Evolutionary conservation across 2,888 invertebrate species (phyloP).

Genomic region (Thymelicus acteon): DNA sequence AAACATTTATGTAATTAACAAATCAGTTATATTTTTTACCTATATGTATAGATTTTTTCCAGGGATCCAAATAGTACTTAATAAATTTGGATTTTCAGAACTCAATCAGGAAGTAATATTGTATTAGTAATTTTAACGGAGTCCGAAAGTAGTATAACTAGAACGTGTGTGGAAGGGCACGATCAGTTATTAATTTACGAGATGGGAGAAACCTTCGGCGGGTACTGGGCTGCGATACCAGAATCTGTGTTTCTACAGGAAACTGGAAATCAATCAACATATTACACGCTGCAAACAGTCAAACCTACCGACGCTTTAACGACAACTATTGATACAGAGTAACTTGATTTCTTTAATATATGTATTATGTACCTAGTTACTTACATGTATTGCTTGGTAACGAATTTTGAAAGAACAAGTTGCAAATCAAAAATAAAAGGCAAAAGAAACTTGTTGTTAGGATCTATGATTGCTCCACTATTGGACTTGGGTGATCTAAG

Average conservation of each 20-base stretch:
- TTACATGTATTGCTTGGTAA: too few species aligned
- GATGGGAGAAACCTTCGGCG: conserved; percentile 72
- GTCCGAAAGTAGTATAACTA: conserved; percentile 47
- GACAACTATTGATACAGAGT: background rate
- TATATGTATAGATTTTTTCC: too few species aligned
- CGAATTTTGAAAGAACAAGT: too few species aligned
- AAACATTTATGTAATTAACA: too few species aligned
- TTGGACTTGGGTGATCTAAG: too few species aligned
- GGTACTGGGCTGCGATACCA: conserved; percentile 72
- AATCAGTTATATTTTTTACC: too few species aligned
- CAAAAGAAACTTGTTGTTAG: too few species aligned
- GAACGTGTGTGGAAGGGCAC: conserved; percentile 51
- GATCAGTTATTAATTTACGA: conserved; percentile 68
- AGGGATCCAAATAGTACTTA: too few species aligned
- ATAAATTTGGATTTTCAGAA: conserved; percentile 48
- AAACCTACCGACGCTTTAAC: conserved; percentile 44
- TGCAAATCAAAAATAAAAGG: too few species aligned
- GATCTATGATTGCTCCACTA: too few species aligned
- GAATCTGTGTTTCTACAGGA: conserved; percentile 50
- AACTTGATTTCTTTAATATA: background rate
- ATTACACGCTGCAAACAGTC: conserved; percentile 57
- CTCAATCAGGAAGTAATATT: conserved; percentile 70
- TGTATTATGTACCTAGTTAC: too few species aligned
- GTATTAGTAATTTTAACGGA: conserved; percentile 64
- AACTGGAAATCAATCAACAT: conserved; percentile 42